Evolutionary conservation across 1,140 invertebrate genomes (phyloP).

Genomic region (Drosophila erecta): DNA sequence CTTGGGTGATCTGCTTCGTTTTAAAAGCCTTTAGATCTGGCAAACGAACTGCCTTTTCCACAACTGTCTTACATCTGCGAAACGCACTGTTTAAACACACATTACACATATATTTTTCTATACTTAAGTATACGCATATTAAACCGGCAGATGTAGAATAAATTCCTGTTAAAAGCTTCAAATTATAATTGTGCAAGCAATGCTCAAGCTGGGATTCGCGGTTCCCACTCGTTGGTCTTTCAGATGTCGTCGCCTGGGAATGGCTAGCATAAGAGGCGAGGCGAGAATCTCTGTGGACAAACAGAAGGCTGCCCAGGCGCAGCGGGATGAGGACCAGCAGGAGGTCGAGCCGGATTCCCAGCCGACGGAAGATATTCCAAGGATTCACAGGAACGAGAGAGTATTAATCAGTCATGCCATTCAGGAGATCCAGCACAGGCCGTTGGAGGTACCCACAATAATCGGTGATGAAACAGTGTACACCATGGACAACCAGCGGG

Average conservation of each 20-base stretch:
- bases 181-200: conserved; percentile 10
- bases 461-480: conserved; percentile 21
- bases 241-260: conserved; percentile 3
- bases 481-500: conserved; percentile 37
- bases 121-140: conserved; percentile 27
- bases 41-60: conserved; percentile 31
- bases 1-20: not conserved
- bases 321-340: not conserved
- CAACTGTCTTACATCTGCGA: conserved; percentile 28
- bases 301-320: not conserved
- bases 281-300: conserved; percentile 3
- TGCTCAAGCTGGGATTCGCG: conserved; percentile 30
- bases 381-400: conserved; percentile 1
- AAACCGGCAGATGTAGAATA: conserved; percentile 60
- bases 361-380: not conserved
- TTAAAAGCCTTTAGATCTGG: not conserved
- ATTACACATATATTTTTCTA: conserved; percentile 40
- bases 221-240: conserved; percentile 86
- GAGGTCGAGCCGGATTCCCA: not conserved
- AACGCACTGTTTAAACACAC: conserved; percentile 28
- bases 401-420: conserved; percentile 31
- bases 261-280: conserved; percentile 10
- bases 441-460: conserved; percentile 41
- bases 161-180: conserved; percentile 67
- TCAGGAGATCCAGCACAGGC: conserved; percentile 15